Evolutionary conservation across 2,888 invertebrate genomes (phyloP).

Genomic region (Phymatocera aterrima): DNA sequence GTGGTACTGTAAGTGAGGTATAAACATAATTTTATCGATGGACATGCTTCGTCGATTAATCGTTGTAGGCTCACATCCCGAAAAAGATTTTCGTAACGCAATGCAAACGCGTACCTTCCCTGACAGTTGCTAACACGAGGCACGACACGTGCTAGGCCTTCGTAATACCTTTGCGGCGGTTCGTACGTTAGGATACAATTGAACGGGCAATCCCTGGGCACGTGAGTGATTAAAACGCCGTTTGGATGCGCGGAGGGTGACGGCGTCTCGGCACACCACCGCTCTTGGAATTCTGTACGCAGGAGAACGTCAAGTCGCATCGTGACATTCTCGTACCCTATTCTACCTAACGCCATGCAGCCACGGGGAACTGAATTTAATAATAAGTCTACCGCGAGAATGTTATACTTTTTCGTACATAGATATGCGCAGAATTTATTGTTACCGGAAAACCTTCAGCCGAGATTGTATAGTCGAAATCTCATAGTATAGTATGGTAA

Average conservation of each 20-base stretch:
- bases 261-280: neutral
- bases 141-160: conserved; percentile 35
- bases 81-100: conserved; percentile 17
- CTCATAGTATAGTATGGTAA: too few relatives aligned
- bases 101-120: conserved; percentile 4
- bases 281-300: conserved; percentile 37
- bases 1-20: neutral
- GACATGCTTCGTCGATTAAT: conserved; percentile 20
- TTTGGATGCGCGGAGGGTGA: conserved; percentile 43
- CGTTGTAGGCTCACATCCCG: conserved; percentile 12
- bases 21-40: conserved; percentile 16
- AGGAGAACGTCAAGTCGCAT: conserved; percentile 21
- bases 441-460: neutral
- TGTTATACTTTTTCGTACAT: neutral
- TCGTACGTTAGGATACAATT: conserved; percentile 40
- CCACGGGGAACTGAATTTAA: conserved; percentile 11
- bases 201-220: conserved; percentile 40
- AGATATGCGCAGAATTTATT: neutral
- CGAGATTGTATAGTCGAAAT: neutral
- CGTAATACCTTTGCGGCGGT: conserved; percentile 29
- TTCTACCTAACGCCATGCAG: neutral
- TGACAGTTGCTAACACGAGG: conserved; percentile 43
- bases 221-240: conserved; percentile 45
- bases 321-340: conserved; percentile 26
- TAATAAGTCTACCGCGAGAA: neutral